These are phyloP conservation scores for Crambe crambe DNA, from an alignment of 37 sponge, comb jelly and placozoan genomes.

Conservation along the genomic window DNA sequence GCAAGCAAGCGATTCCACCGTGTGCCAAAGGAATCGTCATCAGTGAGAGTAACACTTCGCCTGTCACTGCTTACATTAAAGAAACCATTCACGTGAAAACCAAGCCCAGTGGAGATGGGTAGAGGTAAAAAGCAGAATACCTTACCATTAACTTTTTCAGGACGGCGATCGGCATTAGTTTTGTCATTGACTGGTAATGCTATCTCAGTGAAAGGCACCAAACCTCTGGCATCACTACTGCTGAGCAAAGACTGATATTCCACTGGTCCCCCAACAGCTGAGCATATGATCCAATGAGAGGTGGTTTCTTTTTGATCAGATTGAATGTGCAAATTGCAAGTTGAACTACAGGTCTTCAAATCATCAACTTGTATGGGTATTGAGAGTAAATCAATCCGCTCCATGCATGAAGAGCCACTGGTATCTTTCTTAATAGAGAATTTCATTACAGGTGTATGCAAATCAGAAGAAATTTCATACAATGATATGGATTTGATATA, in stretches of 20 bases:
- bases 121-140: conserved; percentile 70
- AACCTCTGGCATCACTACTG: not conserved
- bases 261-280: not conserved
- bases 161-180: not conserved
- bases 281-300: conserved; percentile 27
- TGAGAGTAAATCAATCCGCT: too few species aligned
- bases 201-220: conserved; percentile 49
- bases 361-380: not conserved
- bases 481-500: conserved; percentile 47
- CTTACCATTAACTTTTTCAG: conserved; percentile 1
- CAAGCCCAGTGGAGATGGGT: conserved; percentile 26
- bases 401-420: too few species aligned
- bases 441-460: too few species aligned
- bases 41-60: conserved; percentile 17
- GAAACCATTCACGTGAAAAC: conserved; percentile 59
- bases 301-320: not conserved
- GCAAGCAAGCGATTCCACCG: conserved; percentile 60
- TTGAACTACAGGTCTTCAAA: not conserved
- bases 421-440: too few species aligned
- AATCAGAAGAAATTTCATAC: conserved; percentile 25
- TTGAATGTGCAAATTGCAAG: not conserved
- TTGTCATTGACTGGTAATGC: conserved; percentile 17
- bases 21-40: conserved; percentile 10
- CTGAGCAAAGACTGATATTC: not conserved
- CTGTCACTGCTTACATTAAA: conserved; percentile 66